phyloP scores from a whole-genome alignment of 2,113 vertebrate genomes.

The Prietella phreatophila region DNA sequence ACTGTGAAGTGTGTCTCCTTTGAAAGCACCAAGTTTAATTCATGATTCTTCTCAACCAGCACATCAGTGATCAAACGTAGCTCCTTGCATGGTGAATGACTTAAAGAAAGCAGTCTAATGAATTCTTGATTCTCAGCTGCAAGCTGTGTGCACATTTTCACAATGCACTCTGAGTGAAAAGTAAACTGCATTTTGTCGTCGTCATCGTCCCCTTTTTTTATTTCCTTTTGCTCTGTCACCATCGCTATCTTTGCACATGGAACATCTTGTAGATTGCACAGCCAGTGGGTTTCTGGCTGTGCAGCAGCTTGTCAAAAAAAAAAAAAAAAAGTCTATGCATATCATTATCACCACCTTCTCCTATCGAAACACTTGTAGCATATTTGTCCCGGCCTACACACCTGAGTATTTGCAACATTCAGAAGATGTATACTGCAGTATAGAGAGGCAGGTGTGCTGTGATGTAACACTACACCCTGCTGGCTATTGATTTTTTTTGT shows the following conservation, averaged over 20 bases:
- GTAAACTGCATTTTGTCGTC: not conserved
- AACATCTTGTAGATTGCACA: not conserved
- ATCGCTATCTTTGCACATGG: not conserved
- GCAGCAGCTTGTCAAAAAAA: conserved; percentile 5
- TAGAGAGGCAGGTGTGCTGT: not conserved
- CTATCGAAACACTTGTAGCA: not conserved
- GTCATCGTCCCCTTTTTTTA: too few species aligned
- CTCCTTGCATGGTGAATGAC: not conserved
- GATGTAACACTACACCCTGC: not conserved
- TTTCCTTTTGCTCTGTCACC: not conserved
- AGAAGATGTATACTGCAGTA: not conserved
- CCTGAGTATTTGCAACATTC: conserved; percentile 24
- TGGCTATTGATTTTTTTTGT: not conserved
- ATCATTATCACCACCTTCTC: not conserved
- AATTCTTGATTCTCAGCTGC: not conserved
- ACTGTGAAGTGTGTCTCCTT: not conserved
- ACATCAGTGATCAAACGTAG: not conserved
- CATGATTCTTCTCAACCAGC: not conserved
- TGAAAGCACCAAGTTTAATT: not conserved
- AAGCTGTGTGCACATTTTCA: not conserved
- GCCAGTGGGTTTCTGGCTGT: not conserved
- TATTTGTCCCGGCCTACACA: conserved; percentile 21
- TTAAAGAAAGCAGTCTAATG: not conserved
- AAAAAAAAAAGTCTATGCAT: not conserved
- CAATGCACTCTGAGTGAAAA: not conserved